Conservation (phyloP, 2,797 vertebrate species). For the Microcaecilia unicolor region DNA sequence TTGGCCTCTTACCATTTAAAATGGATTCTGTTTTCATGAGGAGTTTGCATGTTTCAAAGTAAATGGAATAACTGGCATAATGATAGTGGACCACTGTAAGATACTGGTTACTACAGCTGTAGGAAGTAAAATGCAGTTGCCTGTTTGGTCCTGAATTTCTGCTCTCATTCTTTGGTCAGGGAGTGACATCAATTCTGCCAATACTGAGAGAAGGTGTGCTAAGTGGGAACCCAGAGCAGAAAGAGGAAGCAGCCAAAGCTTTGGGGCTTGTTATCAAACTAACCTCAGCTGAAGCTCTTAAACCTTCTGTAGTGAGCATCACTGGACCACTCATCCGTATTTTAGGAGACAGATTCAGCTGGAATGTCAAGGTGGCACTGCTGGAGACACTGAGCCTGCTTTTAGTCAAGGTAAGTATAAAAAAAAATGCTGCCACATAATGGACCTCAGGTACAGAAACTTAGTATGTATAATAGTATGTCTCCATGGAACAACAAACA, state of each 20-base stretch:
- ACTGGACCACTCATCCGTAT: slow-evolving; percentile 95
- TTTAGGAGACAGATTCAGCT: slow-evolving; percentile 90
- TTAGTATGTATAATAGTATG: too few species aligned
- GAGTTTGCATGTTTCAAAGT: too few species aligned
- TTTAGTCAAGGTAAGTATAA: slow-evolving; percentile 74
- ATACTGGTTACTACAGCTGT: too few species aligned
- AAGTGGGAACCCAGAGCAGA: slow-evolving; percentile 91
- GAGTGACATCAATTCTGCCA: slow-evolving; percentile 90
- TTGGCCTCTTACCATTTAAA: too few species aligned
- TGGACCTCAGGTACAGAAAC: too few species aligned
- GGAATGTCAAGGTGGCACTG: slow-evolving; percentile 89
- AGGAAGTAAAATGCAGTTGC: too few species aligned
- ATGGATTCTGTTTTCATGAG: too few species aligned
- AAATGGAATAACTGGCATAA: too few species aligned
- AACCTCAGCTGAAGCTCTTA: slow-evolving; percentile 87
- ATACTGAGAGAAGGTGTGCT: slow-evolving; percentile 90
- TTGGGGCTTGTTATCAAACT: slow-evolving; percentile 85
- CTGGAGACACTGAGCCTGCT: slow-evolving; percentile 91
- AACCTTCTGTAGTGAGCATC: slow-evolving; percentile 91
- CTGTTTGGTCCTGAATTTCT: slow-evolving; percentile 11
- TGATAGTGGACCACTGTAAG: too few species aligned
- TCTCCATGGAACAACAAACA: too few species aligned
- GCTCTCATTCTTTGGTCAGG: slow-evolving; percentile 45
- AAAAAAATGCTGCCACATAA: background rate
- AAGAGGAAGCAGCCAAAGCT: slow-evolving; percentile 92